phyloP scores from a whole-genome alignment of 2,888 invertebrate genomes.

The Pristionchus fissidentatus region DNA sequence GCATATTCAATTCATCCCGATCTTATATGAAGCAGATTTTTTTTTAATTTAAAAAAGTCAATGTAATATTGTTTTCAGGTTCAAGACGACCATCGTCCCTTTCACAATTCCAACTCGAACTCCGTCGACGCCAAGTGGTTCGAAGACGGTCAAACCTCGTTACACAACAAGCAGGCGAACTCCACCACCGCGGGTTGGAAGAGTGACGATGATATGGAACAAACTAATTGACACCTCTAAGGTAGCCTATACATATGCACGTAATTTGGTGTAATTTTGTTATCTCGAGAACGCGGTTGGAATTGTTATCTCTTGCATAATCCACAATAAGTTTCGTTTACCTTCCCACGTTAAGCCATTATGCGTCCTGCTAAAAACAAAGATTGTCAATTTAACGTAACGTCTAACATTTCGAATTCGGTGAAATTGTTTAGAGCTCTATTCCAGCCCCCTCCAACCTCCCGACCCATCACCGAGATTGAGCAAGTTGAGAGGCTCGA shows the following conservation, averaged over 20 bases:
- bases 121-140: background rate
- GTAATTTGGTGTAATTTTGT: too few relatives aligned
- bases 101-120: slow-evolving; percentile 36
- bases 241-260: background rate
- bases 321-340: too few relatives aligned
- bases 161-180: slow-evolving; percentile 19
- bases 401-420: background rate
- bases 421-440: background rate
- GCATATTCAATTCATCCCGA: background rate
- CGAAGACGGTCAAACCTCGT: background rate
- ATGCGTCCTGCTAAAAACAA: too few relatives aligned
- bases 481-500: background rate
- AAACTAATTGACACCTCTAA: slow-evolving; percentile 12
- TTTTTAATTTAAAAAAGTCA: background rate
- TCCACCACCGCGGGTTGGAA: background rate
- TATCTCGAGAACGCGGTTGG: too few relatives aligned
- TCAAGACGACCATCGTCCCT: slow-evolving; percentile 7
- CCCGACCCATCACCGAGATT: slow-evolving; percentile 17
- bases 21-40: background rate
- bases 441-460: slow-evolving; percentile 27
- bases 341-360: too few relatives aligned
- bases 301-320: background rate
- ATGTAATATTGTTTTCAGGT: background rate
- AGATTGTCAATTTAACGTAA: too few relatives aligned
- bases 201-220: slow-evolving; percentile 45